Evolutionary conservation across 2,113 vertebrate genomes (phyloP), one percentile per base, ranked within the genome.

Genomic region (Nothocercus julius): DNA sequence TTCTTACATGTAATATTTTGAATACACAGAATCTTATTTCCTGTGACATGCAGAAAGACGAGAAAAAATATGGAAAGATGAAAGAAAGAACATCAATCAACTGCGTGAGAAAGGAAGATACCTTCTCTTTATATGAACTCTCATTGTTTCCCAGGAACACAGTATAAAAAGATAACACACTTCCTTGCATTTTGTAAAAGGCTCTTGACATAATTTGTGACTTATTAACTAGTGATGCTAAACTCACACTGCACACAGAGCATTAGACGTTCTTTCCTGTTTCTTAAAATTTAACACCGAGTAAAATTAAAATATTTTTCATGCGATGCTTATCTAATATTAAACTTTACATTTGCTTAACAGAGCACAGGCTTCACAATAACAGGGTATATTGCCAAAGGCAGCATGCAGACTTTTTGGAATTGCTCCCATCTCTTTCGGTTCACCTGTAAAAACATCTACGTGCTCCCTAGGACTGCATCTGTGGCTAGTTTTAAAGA

Each of bases 401-500:
- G 98, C 98, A 97, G 98, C 98, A 95, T 96, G 98, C 97, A 97
- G 98, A 98, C 98, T 97, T 97, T 96, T 96, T 98, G 98, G 98
- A 98, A 96, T 90, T 91, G 98, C 95, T 98, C 98, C 98, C 98
- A 98, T 98, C 98, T 98, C 97, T 98, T 97, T 98, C 97, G 97
- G 98, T 98, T 98, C 98, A 98, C 98, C 98, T 98, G 98, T 98
- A 97, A 98, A 98, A 98, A 98, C 98, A 98, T 98, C 98, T 98
- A 98, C 96, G 94, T 98, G 97, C 98, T 98, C 98, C 97, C 97
- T 98, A 98, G 97, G 98, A 98, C 95, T 97, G 97, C 98, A 98
- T 98, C 98, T 98, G 98, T 98, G 98, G 97, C 97, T 98, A 98
- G 97, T 97, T 98, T 98, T 98, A 98, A 98, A 98, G 97, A 98